Conservation (phyloP, 1,140 invertebrate species). For the Anastrepha ludens region DNA sequence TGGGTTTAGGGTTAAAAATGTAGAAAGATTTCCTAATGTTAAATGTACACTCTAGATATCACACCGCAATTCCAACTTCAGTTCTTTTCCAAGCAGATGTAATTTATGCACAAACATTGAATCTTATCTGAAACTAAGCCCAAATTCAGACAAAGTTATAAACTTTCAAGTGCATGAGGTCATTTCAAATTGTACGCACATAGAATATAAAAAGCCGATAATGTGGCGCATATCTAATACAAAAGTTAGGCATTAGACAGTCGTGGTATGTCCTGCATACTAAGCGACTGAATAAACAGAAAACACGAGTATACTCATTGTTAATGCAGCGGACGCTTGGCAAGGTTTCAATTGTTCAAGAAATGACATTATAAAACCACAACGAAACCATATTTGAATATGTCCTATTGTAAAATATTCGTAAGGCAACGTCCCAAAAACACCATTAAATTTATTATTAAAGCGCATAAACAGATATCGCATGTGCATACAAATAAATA, state of each 20-base stretch:
- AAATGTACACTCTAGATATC: no score
- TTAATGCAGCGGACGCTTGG: neutral
- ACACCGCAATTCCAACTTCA: no score
- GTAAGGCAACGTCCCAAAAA: conserved; percentile 24
- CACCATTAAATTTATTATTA: conserved; percentile 52
- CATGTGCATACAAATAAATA: neutral
- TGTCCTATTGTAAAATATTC: neutral
- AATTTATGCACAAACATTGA: no score
- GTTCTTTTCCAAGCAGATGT: no score
- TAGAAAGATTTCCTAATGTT: no score
- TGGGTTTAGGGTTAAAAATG: no score
- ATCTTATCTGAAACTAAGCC: neutral
- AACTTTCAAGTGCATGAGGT: conserved; percentile 52
- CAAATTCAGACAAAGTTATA: conserved; percentile 20
- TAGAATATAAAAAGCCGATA: conserved; percentile 4
- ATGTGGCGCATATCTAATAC: conserved; percentile 12
- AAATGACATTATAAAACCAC: conserved; percentile 6
- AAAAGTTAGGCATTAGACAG: conserved; percentile 16
- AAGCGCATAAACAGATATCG: neutral
- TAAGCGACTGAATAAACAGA: neutral
- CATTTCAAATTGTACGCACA: conserved; percentile 17
- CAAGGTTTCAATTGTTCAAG: conserved; percentile 15
- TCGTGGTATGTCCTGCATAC: neutral
- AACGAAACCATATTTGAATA: neutral
- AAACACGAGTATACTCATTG: neutral